Conservation (phyloP, 92 coral and sea anemone species). For the Palythoa caribaeorum region DNA sequence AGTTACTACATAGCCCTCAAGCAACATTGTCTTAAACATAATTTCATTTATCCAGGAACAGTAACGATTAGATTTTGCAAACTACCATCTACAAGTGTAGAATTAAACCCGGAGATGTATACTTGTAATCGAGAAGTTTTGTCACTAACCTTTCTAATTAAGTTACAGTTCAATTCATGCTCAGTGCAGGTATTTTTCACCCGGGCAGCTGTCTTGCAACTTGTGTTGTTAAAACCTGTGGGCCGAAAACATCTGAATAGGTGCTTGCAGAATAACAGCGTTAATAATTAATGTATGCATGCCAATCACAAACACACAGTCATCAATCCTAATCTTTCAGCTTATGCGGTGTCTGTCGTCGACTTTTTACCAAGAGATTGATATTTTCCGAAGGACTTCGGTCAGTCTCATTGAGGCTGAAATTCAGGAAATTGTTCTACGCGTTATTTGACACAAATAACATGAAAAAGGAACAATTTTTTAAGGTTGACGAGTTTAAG, state of each 20-base stretch:
- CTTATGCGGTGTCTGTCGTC: too few relatives aligned
- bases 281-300: background rate
- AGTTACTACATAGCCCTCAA: background rate
- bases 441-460: too few relatives aligned
- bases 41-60: background rate
- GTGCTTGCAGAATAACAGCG: background rate
- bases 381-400: too few relatives aligned
- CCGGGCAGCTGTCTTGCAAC: background rate
- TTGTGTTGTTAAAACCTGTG: background rate
- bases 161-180: background rate
- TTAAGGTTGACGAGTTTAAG: too few relatives aligned
- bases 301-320: background rate
- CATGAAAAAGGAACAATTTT: too few relatives aligned
- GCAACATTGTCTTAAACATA: background rate
- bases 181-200: background rate
- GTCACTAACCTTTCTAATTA: background rate
- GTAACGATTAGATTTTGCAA: background rate
- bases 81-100: too few relatives aligned
- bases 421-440: too few relatives aligned
- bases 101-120: background rate
- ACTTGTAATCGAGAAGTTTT: background rate
- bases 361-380: too few relatives aligned
- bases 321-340: background rate
- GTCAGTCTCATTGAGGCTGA: too few relatives aligned
- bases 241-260: slow-evolving; percentile 22